These are phyloP conservation scores for Zalophus californianus DNA, from an alignment of 2,797 vertebrate species.

Conservation along the genomic window DNA sequence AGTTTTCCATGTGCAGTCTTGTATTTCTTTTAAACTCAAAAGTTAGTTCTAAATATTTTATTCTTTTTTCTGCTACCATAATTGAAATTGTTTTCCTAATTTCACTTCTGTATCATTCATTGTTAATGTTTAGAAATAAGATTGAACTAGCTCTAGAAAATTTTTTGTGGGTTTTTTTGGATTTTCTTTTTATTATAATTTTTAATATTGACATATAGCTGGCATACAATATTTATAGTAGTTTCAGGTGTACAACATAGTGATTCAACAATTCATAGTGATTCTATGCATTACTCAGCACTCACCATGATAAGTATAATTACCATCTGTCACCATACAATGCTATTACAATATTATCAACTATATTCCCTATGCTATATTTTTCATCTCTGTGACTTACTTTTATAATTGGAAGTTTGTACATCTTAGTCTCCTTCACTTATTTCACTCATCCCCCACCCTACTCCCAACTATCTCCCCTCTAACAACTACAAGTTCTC, in stretches of 20 bases:
- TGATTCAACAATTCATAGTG: not conserved
- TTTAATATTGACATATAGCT: not conserved
- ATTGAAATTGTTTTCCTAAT: slow-evolving; percentile 35
- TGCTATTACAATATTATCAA: not conserved
- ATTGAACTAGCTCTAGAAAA: not conserved
- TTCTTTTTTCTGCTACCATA: not conserved
- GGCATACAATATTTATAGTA: not conserved
- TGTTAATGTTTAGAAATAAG: not conserved
- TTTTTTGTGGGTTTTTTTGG: not conserved
- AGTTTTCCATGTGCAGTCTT: not conserved
- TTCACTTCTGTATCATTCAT: slow-evolving; percentile 6
- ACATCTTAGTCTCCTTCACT: not conserved
- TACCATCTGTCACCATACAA: not conserved
- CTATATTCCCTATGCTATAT: not conserved
- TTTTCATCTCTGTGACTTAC: not conserved
- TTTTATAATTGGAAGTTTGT: not conserved
- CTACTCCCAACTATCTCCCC: not conserved
- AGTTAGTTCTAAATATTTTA: not conserved
- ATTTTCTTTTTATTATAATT: not conserved
- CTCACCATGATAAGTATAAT: not conserved
- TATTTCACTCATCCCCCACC: not conserved
- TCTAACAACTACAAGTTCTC: not conserved
- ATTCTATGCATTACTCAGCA: not conserved
- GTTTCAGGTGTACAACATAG: not conserved
- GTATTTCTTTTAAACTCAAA: not conserved